A percentile compares a stretch with the other conserved stretches of the same genome.
Evolutionary conservation across 2,113 vertebrate species (phyloP).

Genomic region (Peromyscus polionotus): DNA sequence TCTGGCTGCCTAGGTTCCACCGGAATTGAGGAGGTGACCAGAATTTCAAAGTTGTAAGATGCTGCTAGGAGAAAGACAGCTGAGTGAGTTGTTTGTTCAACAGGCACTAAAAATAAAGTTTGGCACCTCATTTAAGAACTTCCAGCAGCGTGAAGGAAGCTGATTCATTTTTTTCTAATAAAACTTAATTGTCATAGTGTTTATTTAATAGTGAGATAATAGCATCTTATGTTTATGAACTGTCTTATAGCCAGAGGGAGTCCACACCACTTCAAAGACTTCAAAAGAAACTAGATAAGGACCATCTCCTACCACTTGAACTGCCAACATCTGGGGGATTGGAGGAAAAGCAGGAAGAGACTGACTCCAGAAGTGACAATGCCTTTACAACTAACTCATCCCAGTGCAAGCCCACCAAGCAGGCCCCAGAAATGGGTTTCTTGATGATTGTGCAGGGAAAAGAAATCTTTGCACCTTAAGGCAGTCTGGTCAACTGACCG

Average conservation of each 20-base stretch:
- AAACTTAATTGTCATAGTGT: conserved; percentile 67
- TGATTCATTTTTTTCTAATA: conserved; percentile 71
- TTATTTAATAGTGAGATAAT: conserved; percentile 77
- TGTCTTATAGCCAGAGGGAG: conserved; percentile 57
- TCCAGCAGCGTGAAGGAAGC: conserved; percentile 47
- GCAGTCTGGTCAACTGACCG: neutral
- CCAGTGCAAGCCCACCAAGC: neutral
- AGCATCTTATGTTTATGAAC: conserved; percentile 67
- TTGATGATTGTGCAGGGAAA: neutral
- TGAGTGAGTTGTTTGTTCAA: conserved; percentile 69
- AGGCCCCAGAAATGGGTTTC: neutral
- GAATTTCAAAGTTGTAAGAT: conserved; percentile 38
- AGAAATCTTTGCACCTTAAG: neutral
- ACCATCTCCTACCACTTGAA: conserved; percentile 35
- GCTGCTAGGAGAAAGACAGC: conserved; percentile 53
- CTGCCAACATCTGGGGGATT: neutral
- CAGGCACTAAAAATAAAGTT: conserved; percentile 69
- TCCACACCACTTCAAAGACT: conserved; percentile 54
- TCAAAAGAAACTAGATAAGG: conserved; percentile 41
- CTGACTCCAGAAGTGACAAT: neutral
- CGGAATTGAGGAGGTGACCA: conserved; percentile 13
- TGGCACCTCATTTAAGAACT: conserved; percentile 68
- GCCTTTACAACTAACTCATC: neutral
- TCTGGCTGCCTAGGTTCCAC: neutral
- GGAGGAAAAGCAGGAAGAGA: neutral